Base-by-base conservation (phyloP, 1,140 invertebrate species). In the Choristoneura fumiferana region DNA sequence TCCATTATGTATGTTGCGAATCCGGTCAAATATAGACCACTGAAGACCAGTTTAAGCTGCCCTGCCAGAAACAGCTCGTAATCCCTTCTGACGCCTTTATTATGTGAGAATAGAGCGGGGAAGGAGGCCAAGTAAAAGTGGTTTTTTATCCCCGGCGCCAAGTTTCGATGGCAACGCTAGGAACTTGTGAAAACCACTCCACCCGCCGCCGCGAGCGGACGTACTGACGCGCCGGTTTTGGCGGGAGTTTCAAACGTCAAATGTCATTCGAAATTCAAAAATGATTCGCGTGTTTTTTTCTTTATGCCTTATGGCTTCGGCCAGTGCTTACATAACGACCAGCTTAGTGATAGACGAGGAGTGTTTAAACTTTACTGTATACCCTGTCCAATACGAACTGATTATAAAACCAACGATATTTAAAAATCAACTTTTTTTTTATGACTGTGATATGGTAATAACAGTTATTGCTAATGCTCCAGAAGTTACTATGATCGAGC, bases 341-440 rank as follows among this genome's bases (percentile, higher is more conserved):
- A 29, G 22, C n/a, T 57, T 79, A 36, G n/a, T 61, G 1, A 63
- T 75, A 10, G 83, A 86, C 22, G 85, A 88, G 65, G 82, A 89
- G 64, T 89, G 85, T 60, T 63, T 89, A 3, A 89, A 89, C 43
- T 89, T 87, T 38, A 89, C 85, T 54, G 78, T 89, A 33, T 89
- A 89, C 58, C 85, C 85, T 56, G 71, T 84, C 54, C 82, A 89
- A 62, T 89, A 89, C 13, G 85, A 89, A 52, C 36, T 88, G 4
- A 83, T 69, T 4, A 69, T 88, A 29, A 76, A 70, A 5, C 85
- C 84, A 1, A 73, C 80, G 35, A 66, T 87, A 35, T 73, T 34
- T n/a, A 15, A 65, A 33, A 60, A 59, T n/a, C 72, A 76, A 1
- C 62, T 57, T 17, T 69, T 75, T 4, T 84, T 79, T 62, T 89